Conservation (phyloP, 2,888 invertebrate species). For the Drosophila merina region DNA sequence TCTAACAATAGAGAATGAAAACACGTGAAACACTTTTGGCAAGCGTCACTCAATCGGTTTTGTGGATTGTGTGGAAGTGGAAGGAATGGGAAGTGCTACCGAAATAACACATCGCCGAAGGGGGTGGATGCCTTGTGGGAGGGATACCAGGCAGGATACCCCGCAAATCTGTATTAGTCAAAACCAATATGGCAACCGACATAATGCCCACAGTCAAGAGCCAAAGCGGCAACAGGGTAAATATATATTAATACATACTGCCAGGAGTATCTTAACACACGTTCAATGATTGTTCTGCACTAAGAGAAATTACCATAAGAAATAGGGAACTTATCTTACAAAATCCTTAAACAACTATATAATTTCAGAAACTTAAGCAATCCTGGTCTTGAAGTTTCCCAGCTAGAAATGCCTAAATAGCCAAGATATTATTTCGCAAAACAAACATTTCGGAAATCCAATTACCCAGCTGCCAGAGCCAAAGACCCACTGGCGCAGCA, state of each 20-base stretch:
- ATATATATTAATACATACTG: slow-evolving; percentile 34
- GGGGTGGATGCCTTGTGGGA: background rate
- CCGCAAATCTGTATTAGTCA: slow-evolving; percentile 50
- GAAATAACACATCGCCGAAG: slow-evolving; percentile 16
- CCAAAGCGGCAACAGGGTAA: slow-evolving; percentile 28
- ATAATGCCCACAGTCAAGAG: slow-evolving; percentile 50
- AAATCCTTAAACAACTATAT: too few relatives aligned
- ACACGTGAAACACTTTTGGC: slow-evolving; percentile 47
- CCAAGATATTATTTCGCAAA: background rate
- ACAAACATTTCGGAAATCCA: slow-evolving; percentile 22
- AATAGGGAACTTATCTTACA: background rate
- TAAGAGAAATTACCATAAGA: slow-evolving; percentile 4
- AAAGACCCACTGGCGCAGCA: slow-evolving; percentile 6
- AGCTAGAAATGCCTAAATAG: background rate
- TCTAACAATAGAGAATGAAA: slow-evolving; percentile 26
- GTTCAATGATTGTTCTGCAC: slow-evolving; percentile 2
- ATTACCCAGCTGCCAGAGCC: slow-evolving; percentile 16
- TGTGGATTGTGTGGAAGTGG: background rate
- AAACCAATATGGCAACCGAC: slow-evolving; percentile 63
- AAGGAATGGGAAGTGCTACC: slow-evolving; percentile 28
- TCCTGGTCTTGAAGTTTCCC: too few relatives aligned
- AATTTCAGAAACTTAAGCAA: too few relatives aligned
- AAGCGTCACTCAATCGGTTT: slow-evolving; percentile 24
- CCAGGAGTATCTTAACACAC: slow-evolving; percentile 8
- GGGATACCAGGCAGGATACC: background rate